phyloP scores from a whole-genome alignment of 2,113 vertebrate species.

The Nycticorax nycticorax region DNA sequence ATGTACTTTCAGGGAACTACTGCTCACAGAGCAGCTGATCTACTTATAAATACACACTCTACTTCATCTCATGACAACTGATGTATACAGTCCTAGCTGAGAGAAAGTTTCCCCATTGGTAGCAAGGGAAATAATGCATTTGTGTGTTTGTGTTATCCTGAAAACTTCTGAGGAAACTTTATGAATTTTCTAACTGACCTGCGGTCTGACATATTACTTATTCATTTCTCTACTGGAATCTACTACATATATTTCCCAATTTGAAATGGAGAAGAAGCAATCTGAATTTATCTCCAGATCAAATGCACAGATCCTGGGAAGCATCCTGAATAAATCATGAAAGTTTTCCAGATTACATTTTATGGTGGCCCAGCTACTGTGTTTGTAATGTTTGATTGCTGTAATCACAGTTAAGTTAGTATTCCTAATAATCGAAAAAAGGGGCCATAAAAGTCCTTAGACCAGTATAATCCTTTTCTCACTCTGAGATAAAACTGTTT shows the following conservation, averaged over 20 bases:
- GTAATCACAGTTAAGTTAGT: not conserved
- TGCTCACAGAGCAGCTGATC: not conserved
- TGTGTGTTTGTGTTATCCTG: not conserved
- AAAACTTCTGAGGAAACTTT: not conserved
- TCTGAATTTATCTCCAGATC: not conserved
- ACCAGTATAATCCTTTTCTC: not conserved
- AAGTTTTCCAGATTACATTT: not conserved
- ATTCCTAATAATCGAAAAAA: not conserved
- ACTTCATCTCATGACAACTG: not conserved
- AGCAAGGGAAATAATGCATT: not conserved
- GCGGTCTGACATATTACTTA: not conserved
- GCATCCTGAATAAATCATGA: constrained; percentile 24
- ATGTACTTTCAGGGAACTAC: not conserved
- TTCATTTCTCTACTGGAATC: not conserved
- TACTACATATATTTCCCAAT: not conserved
- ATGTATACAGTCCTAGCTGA: not conserved
- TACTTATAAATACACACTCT: not conserved
- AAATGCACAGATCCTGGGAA: not conserved
- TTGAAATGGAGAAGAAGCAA: not conserved
- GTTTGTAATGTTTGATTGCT: not conserved
- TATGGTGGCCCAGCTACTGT: not conserved
- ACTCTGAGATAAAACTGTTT: not conserved
- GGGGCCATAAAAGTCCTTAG: not conserved
- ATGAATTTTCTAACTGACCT: not conserved
- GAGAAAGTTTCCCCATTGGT: not conserved